Conservation (phyloP, 2,113 vertebrate genomes). For the Meriones unguiculatus region DNA sequence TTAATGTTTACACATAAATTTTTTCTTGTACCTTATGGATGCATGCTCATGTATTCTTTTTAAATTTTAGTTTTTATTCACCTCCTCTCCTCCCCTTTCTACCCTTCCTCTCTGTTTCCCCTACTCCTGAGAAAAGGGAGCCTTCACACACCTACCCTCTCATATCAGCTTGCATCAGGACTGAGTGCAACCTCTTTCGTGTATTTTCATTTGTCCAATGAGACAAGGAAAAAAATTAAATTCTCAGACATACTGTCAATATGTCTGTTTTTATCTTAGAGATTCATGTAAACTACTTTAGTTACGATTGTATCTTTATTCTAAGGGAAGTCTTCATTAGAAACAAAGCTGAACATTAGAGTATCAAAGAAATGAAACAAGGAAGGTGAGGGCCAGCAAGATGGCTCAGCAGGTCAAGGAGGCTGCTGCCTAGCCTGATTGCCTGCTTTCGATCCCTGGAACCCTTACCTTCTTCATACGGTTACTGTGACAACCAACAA, state of each 20-base stretch:
- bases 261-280: neutral
- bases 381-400: neutral
- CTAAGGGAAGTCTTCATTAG: neutral
- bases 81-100: too few species aligned
- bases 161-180: too few species aligned
- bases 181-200: neutral
- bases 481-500: neutral
- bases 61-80: too few species aligned
- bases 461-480: neutral
- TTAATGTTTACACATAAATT: neutral
- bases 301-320: neutral
- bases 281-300: neutral
- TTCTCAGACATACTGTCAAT: neutral
- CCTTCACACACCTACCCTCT: too few species aligned
- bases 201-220: neutral
- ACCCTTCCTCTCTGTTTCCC: too few species aligned
- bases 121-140: too few species aligned
- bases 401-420: neutral
- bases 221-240: constrained; percentile 49
- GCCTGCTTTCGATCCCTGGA: neutral
- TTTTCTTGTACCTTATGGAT: neutral
- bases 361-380: neutral
- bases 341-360: neutral
- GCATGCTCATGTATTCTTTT: neutral
- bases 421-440: too few species aligned